Conservation (phyloP, 2,113 vertebrate species). For the Axis porcinus region DNA sequence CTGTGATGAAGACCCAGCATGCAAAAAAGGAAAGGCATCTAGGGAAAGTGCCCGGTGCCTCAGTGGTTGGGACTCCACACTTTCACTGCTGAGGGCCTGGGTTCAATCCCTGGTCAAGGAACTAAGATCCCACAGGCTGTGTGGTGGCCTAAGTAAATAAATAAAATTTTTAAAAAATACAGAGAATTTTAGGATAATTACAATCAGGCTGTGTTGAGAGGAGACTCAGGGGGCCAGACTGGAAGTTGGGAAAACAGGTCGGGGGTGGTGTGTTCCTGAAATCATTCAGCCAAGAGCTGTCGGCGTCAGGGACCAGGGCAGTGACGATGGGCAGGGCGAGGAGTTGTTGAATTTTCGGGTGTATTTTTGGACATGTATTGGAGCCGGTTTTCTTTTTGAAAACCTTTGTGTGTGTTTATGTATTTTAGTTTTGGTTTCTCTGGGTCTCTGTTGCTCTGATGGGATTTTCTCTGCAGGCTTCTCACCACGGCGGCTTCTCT, state of each 20-base stretch:
- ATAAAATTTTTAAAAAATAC: neutral
- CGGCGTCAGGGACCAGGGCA: neutral
- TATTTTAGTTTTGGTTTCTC: neutral
- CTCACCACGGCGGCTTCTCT: fast-evolving
- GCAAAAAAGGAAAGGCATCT: too few species aligned
- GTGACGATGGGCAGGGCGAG: neutral
- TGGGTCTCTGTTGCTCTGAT: neutral
- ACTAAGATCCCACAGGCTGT: neutral
- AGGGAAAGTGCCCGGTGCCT: too few species aligned
- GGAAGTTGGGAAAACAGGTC: neutral
- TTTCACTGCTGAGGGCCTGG: too few species aligned
- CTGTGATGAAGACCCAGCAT: too few species aligned
- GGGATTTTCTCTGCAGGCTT: neutral
- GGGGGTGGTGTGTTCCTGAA: neutral
- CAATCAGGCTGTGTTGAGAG: neutral
- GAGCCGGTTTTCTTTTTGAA: neutral
- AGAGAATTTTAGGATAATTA: neutral
- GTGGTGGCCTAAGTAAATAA: neutral
- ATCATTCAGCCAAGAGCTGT: neutral
- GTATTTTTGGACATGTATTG: neutral
- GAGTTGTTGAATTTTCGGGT: neutral
- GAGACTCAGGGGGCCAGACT: neutral
- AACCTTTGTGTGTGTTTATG: fast-evolving
- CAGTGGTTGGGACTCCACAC: too few species aligned
- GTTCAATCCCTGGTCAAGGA: too few species aligned